Conservation (phyloP, 2,113 vertebrate genomes). For the Nerophis ophidion region DNA sequence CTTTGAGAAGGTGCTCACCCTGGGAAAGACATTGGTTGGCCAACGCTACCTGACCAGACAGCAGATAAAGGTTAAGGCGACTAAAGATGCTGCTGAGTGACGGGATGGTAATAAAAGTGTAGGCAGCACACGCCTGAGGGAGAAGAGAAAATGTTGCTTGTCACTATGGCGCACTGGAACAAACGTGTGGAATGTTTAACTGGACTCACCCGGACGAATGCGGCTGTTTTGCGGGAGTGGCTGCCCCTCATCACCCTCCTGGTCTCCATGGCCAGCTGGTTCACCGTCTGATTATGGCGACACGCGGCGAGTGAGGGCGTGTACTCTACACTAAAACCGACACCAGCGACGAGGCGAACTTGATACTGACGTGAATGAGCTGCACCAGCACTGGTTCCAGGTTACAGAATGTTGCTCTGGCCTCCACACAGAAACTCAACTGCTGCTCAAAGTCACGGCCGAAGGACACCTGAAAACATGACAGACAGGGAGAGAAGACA, state of each 20-base stretch:
- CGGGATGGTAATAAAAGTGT: conserved; percentile 97
- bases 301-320: neutral
- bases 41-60: conserved; percentile 91
- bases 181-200: neutral
- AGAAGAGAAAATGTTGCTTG: neutral
- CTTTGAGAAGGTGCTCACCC: conserved; percentile 71
- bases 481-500: neutral
- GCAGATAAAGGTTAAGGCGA: conserved; percentile 88
- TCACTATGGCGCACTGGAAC: neutral
- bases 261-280: conserved; percentile 94
- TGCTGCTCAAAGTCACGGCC: conserved; percentile 97
- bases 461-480: conserved; percentile 83
- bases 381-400: conserved; percentile 91
- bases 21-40: conserved; percentile 98
- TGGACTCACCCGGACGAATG: conserved; percentile 85
- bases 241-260: conserved; percentile 89
- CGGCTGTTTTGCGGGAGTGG: conserved; percentile 93
- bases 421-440: conserved; percentile 95
- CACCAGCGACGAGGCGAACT: neutral
- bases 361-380: conserved; percentile 86
- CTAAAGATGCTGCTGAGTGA: conserved; percentile 88
- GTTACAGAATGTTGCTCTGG: conserved; percentile 91
- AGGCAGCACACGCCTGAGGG: conserved; percentile 90
- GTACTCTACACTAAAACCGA: neutral
- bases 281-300: conserved; percentile 77